phyloP scores from a whole-genome alignment of 2,797 vertebrate species.

The Phylloscopus collybita region DNA sequence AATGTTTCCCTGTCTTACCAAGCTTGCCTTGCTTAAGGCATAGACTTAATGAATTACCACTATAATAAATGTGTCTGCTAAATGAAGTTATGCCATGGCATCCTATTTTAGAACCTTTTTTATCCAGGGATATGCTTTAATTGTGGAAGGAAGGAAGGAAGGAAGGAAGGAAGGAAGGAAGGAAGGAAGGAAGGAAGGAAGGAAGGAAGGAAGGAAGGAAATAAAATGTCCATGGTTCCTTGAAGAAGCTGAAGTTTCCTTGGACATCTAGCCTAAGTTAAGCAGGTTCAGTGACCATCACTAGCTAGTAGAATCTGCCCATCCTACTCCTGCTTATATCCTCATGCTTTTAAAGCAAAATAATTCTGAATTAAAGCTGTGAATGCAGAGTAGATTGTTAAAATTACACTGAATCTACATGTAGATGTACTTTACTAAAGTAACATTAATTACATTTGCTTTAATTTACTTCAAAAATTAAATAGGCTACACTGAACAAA shows the following conservation, averaged over 20 bases:
- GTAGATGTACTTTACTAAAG: neutral
- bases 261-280: neutral
- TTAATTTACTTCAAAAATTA: constrained; percentile 8
- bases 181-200: neutral
- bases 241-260: neutral
- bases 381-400: neutral
- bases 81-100: neutral
- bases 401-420: neutral
- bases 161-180: neutral
- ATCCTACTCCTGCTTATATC: neutral
- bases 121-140: neutral
- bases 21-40: neutral
- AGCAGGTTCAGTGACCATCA: neutral
- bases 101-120: neutral
- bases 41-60: neutral
- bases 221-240: neutral
- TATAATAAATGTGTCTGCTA: neutral
- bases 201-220: neutral
- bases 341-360: neutral
- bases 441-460: neutral
- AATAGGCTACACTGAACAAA: neutral
- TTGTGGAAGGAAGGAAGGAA: neutral
- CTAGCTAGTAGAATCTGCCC: neutral
- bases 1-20: neutral
- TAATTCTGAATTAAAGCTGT: neutral